Percentiles rank a stretch among this genome's conserved stretches.
phyloP scores from a whole-genome alignment of 1,140 invertebrate species.

The Araneus ventricosus region DNA sequence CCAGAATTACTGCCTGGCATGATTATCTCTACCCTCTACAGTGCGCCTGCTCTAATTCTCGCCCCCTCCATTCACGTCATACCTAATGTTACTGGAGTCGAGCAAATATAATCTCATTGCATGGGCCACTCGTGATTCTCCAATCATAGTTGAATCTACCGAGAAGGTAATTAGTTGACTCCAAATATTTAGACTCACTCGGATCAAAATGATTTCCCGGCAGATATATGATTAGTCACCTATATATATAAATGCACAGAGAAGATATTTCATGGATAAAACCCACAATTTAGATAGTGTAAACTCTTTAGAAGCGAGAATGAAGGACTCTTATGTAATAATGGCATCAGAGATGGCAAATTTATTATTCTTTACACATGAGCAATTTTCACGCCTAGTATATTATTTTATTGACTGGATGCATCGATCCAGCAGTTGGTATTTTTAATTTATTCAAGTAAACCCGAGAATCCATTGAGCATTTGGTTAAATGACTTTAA shows the following conservation, averaged over 20 bases:
- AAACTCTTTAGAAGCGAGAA: not conserved
- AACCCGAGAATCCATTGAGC: too few relatives aligned
- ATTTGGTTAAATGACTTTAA: too few relatives aligned
- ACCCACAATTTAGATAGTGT: not conserved
- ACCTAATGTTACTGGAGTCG: slow-evolving; percentile 29
- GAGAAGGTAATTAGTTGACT: slow-evolving; percentile 54
- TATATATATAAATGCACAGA: not conserved
- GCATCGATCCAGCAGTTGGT: too few relatives aligned
- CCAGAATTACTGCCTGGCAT: not conserved
- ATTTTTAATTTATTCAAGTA: too few relatives aligned
- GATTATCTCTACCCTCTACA: slow-evolving; percentile 16
- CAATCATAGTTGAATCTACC: slow-evolving; percentile 23
- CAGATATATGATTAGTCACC: not conserved
- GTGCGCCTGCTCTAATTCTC: slow-evolving; percentile 11
- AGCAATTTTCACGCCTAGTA: too few relatives aligned
- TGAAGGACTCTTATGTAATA: too few relatives aligned
- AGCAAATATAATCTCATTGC: slow-evolving; percentile 63
- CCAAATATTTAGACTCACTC: slow-evolving; percentile 51
- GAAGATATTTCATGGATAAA: not conserved
- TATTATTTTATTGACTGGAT: too few relatives aligned
- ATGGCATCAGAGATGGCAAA: too few relatives aligned
- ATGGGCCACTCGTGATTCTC: slow-evolving; percentile 23
- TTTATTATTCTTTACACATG: too few relatives aligned
- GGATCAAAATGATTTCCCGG: slow-evolving; percentile 39
- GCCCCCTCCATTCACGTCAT: not conserved